Evolutionary conservation across 2,888 invertebrate species (phyloP).

Genomic region (Archips crataeganus): DNA sequence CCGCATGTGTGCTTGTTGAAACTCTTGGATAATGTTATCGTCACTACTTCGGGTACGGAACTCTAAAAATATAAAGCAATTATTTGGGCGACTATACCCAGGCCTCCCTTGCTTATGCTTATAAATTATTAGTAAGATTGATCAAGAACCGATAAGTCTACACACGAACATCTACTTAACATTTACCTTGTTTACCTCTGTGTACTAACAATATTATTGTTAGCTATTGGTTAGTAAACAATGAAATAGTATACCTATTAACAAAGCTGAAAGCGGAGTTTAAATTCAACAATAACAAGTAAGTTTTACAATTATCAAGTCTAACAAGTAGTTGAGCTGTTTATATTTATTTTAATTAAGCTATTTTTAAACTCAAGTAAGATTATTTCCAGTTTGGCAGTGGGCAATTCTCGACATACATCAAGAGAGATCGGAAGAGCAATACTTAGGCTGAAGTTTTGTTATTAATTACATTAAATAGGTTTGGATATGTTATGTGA

Average conservation of each 20-base stretch:
- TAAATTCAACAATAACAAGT: neutral
- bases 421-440: too few relatives aligned
- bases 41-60: too few relatives aligned
- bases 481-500: too few relatives aligned
- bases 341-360: neutral
- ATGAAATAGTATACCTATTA: neutral
- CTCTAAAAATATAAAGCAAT: too few relatives aligned
- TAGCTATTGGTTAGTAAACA: neutral
- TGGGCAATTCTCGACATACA: too few relatives aligned
- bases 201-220: conserved; percentile 26
- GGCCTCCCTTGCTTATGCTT: neutral
- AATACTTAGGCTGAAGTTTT: too few relatives aligned
- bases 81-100: neutral
- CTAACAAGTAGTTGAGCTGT: neutral
- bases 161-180: conserved; percentile 4
- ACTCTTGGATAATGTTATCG: too few relatives aligned
- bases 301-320: neutral
- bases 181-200: conserved; percentile 1
- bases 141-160: conserved; percentile 1
- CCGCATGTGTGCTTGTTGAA: too few relatives aligned
- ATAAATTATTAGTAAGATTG: neutral
- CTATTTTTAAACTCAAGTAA: neutral
- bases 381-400: too few relatives aligned
- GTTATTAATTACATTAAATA: too few relatives aligned
- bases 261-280: neutral